Evolutionary conservation across 2,113 vertebrate genomes (phyloP).

Genomic region (Phrynocephalus versicolor): DNA sequence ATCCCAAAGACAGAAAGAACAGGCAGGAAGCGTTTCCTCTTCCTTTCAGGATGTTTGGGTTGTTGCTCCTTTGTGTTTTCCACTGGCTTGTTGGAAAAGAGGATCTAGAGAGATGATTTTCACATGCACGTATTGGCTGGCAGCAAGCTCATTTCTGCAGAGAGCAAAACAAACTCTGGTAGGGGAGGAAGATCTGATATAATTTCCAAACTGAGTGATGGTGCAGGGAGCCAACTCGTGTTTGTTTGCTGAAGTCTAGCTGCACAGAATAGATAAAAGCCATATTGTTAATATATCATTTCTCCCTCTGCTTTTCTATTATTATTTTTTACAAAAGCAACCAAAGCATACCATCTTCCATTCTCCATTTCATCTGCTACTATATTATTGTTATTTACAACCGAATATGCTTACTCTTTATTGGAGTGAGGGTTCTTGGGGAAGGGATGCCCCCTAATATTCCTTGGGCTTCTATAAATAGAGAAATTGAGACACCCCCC

Average conservation of each 20-base stretch:
- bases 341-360: background rate
- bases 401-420: background rate
- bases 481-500: too few species aligned
- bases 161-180: background rate
- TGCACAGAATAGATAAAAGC: background rate
- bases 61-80: constrained; percentile 12
- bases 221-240: background rate
- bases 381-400: background rate
- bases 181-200: background rate
- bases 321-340: background rate
- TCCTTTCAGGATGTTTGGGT: constrained; percentile 27
- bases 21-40: constrained; percentile 22
- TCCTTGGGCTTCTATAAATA: background rate
- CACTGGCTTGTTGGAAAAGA: constrained; percentile 2
- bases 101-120: background rate
- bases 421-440: background rate
- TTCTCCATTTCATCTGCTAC: background rate
- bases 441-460: background rate
- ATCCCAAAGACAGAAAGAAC: background rate
- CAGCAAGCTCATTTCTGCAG: background rate
- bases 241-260: background rate
- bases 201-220: background rate
- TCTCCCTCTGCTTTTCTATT: background rate
- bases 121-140: background rate
- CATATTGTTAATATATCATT: background rate